Conservation (phyloP, 2,888 invertebrate genomes). For the Mycalesis mineus region DNA sequence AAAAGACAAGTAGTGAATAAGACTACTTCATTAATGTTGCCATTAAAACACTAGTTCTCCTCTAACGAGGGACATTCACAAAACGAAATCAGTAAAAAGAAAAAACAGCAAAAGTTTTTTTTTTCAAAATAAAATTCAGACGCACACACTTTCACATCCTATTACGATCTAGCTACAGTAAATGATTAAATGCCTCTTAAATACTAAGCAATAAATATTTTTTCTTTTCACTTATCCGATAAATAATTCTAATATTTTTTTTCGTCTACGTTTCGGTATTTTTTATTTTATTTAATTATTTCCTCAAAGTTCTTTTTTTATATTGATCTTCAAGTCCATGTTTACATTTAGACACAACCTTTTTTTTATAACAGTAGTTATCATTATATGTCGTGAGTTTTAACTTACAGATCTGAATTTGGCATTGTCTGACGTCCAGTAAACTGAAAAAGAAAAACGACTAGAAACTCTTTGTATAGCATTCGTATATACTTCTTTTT, state of each 20-base stretch:
- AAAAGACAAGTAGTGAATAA: conserved; percentile 52
- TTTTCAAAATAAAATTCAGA: conserved; percentile 21
- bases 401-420: conserved; percentile 57
- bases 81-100: conserved; percentile 25
- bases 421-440: conserved; percentile 57
- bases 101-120: conserved; percentile 33
- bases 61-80: conserved; percentile 26
- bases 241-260: conserved; percentile 70
- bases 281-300: conserved; percentile 22
- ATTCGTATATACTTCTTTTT: conserved; percentile 35
- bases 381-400: conserved; percentile 38
- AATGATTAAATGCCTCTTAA: conserved; percentile 68
- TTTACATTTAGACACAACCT: conserved; percentile 74
- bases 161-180: conserved; percentile 61
- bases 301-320: conserved; percentile 47
- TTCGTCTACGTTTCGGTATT: conserved; percentile 55
- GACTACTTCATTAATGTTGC: conserved; percentile 33
- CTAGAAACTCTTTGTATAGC: conserved; percentile 45
- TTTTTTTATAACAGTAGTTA: conserved; percentile 63
- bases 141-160: conserved; percentile 33
- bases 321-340: conserved; percentile 52
- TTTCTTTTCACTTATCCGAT: conserved; percentile 69
- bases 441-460: conserved; percentile 36
- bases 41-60: conserved; percentile 26
- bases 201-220: conserved; percentile 73